Percentiles rank a stretch among this genome's conserved stretches.
Evolutionary conservation across 2,888 invertebrate species (phyloP).

Genomic region (Dendrolimus pini): DNA sequence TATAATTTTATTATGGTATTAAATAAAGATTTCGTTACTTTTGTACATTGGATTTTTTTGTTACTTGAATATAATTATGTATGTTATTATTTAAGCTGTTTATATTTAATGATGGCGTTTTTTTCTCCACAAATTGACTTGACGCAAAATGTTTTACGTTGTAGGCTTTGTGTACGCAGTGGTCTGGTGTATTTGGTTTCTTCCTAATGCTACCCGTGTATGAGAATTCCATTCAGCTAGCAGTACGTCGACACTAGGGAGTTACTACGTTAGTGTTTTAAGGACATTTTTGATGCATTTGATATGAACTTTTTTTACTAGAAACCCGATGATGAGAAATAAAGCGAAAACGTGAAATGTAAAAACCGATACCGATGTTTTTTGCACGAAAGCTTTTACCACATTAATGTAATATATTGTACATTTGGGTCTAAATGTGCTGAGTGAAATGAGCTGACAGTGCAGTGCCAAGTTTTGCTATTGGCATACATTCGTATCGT

Average conservation of each 20-base stretch:
- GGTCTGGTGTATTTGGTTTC: constrained; percentile 66
- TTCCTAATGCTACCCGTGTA: constrained; percentile 62
- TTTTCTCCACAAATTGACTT: constrained; percentile 63
- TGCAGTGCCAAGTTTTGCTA: constrained; percentile 72
- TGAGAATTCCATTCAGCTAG: constrained; percentile 63
- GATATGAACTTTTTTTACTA: constrained; percentile 77
- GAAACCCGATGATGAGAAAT: constrained; percentile 60
- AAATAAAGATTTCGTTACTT: constrained; percentile 65
- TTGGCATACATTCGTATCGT: constrained; percentile 54
- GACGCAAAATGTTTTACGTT: constrained; percentile 60
- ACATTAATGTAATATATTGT: constrained; percentile 74
- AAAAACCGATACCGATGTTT: constrained; percentile 66
- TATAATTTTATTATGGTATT: constrained; percentile 62
- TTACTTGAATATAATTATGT: constrained; percentile 50
- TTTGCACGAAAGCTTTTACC: constrained; percentile 69
- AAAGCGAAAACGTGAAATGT: constrained; percentile 63
- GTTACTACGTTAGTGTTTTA: constrained; percentile 73
- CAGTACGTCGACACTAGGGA: constrained; percentile 57
- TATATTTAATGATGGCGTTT: constrained; percentile 67
- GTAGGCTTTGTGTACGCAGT: constrained; percentile 67
- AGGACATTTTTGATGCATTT: constrained; percentile 77
- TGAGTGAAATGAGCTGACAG: constrained; percentile 72
- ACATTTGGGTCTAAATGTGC: constrained; percentile 75
- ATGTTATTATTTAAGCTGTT: constrained; percentile 73
- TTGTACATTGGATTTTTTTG: constrained; percentile 72